These are phyloP conservation scores for Lasius fuliginosus DNA, from an alignment of 2,888 invertebrate species.

Conservation along the genomic window DNA sequence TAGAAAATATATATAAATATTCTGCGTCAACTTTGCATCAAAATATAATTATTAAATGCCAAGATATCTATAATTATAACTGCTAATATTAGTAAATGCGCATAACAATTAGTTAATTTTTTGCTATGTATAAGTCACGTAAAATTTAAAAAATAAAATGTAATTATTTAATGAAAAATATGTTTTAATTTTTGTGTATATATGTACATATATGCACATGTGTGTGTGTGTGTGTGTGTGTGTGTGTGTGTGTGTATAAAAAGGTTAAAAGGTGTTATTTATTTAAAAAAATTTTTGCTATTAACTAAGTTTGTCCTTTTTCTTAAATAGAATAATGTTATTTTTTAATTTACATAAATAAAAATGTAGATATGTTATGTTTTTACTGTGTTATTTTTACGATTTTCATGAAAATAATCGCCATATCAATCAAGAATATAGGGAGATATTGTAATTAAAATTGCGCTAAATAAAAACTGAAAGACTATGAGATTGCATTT, in stretches of 20 bases:
- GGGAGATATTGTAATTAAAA: neutral
- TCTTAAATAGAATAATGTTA: neutral
- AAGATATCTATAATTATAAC: neutral
- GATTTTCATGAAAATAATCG: neutral
- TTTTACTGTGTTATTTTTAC: neutral
- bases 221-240: neutral
- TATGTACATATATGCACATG: neutral
- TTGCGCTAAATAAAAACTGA: neutral
- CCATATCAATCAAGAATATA: neutral
- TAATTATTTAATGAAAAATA: neutral
- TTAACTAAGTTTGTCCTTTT: neutral
- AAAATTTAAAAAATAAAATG: slow-evolving; percentile 10
- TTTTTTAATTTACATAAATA: slow-evolving; percentile 6
- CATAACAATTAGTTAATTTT: neutral
- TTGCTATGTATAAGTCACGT: neutral
- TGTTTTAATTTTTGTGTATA: neutral
- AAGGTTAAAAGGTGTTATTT: neutral
- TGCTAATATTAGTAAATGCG: neutral
- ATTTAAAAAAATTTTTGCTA: neutral
- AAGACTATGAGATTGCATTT: neutral
- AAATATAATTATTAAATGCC: neutral
- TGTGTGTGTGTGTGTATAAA: neutral
- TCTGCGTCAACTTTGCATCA: neutral
- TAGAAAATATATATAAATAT: slow-evolving; percentile 25
- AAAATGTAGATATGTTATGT: neutral